A percentile compares a stretch with the other conserved stretches of the same genome.
Conservation (phyloP, 1,140 invertebrate species). For the Orchestia grillus region DNA sequence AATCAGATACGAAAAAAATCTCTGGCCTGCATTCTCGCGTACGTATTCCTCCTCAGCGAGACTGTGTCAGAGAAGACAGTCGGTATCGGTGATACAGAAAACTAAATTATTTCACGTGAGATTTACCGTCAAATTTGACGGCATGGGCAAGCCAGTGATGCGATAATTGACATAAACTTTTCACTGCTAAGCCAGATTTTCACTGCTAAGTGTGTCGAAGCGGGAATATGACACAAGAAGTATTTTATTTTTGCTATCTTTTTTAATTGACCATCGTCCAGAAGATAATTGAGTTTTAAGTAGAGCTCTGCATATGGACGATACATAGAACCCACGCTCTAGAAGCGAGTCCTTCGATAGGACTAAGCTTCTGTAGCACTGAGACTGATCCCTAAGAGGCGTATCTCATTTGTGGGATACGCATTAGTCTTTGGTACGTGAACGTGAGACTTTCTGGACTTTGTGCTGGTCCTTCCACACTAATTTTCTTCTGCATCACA, state of each 20-base stretch:
- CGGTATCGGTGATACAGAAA: too few species aligned
- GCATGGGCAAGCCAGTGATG: too few species aligned
- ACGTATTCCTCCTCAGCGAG: too few species aligned
- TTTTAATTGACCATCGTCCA: background rate
- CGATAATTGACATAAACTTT: too few species aligned
- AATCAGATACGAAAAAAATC: too few species aligned
- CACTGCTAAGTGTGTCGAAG: background rate
- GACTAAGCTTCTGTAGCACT: background rate
- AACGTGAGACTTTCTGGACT: background rate
- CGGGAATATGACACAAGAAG: background rate
- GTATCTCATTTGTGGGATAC: background rate
- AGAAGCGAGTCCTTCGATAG: background rate
- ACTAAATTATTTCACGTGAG: too few species aligned
- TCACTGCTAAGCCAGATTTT: background rate
- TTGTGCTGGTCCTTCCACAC: too few species aligned
- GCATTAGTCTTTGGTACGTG: background rate
- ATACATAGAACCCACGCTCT: background rate
- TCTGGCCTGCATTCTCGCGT: too few species aligned
- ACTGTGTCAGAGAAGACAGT: too few species aligned
- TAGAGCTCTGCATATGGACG: background rate
- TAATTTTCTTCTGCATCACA: too few species aligned
- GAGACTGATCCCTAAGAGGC: background rate
- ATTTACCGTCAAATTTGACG: too few species aligned
- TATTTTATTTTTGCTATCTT: background rate
- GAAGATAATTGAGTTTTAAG: background rate